phyloP scores from a whole-genome alignment of 1,140 invertebrate genomes.

The Meteorus sp. region DNA sequence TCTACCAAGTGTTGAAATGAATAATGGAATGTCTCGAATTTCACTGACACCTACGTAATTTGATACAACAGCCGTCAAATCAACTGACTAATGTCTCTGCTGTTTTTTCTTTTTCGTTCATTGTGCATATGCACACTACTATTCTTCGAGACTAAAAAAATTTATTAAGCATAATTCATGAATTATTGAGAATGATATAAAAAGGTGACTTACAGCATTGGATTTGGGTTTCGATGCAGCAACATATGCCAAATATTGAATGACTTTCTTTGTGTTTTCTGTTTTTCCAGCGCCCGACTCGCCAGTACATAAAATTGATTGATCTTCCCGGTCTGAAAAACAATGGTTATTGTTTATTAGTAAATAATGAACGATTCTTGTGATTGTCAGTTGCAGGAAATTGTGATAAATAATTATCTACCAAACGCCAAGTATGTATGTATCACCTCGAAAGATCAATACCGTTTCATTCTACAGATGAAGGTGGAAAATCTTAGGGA shows the following conservation, averaged over 20 bases:
- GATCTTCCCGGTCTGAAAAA: conserved; percentile 94
- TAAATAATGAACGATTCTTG: background rate
- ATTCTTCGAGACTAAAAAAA: conserved; percentile 4
- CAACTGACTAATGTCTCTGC: conserved; percentile 27
- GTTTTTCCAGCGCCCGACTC: conserved; percentile 99
- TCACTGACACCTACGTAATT: conserved; percentile 35
- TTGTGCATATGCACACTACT: no score
- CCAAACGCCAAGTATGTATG: no score
- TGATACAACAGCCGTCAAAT: conserved; percentile 37
- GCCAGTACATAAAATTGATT: conserved; percentile 98
- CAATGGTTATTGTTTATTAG: no score
- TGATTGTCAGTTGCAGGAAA: background rate
- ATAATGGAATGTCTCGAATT: conserved; percentile 38
- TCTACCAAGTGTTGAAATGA: background rate
- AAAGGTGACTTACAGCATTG: conserved; percentile 79
- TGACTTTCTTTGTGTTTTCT: conserved; percentile 99
- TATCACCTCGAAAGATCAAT: no score
- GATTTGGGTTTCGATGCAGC: conserved; percentile 94
- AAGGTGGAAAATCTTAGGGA: background rate
- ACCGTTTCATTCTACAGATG: no score
- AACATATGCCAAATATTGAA: conserved; percentile 98
- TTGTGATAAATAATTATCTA: background rate
- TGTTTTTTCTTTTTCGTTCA: conserved; percentile 6
- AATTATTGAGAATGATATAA: no score
- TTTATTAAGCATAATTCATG: no score